These are phyloP conservation scores for Eumaeus atala DNA, from an alignment of 1,140 invertebrate genomes.

Conservation along the genomic window DNA sequence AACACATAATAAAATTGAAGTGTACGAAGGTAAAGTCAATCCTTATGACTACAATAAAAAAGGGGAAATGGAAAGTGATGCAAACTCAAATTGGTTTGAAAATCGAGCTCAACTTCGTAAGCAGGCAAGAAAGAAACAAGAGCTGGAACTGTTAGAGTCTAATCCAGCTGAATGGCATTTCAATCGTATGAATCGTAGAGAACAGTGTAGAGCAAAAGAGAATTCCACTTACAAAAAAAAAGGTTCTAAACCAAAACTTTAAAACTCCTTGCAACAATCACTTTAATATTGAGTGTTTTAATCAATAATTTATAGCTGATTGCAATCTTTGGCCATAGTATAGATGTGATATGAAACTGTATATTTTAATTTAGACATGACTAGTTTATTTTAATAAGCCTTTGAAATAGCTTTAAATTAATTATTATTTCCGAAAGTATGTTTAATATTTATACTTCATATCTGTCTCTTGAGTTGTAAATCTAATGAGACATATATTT, in stretches of 20 bases:
- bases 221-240: constrained; percentile 28
- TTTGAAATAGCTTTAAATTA: constrained; percentile 6
- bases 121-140: constrained; percentile 47
- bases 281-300: neutral
- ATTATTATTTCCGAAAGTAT: neutral
- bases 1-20: constrained; percentile 21
- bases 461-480: no score
- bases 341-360: constrained; percentile 4
- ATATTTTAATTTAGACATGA: neutral
- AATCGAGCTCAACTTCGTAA: constrained; percentile 42
- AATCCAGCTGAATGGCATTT: constrained; percentile 64
- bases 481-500: no score
- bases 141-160: constrained; percentile 45
- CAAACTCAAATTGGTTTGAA: constrained; percentile 44
- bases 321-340: neutral
- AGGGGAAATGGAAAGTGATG: constrained; percentile 22
- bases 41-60: constrained; percentile 6
- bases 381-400: neutral
- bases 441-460: no score
- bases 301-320: neutral
- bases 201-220: constrained; percentile 51
- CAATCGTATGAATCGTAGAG: constrained; percentile 54
- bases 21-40: constrained; percentile 15
- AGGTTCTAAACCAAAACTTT: constrained; percentile 29
- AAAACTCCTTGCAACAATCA: neutral